Base-by-base conservation (phyloP, 35 echinoderm and acorn worm genomes). In the Strongylocentrotus purpuratus region DNA sequence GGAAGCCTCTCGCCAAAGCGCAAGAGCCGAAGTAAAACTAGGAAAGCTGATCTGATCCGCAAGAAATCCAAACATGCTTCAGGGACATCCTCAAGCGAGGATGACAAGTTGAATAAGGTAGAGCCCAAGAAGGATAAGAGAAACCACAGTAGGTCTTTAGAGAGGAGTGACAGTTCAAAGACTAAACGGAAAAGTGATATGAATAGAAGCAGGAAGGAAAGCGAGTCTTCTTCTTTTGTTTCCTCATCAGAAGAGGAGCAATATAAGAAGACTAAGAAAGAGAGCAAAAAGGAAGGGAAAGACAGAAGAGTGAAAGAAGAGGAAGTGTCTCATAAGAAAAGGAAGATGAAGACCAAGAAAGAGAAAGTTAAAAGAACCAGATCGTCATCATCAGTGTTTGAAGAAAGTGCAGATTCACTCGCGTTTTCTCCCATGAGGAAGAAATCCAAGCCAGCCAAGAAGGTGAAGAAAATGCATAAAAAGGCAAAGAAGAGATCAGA, bases 21-120 rank as follows among this genome's bases (percentile, higher is more conserved):
- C 28, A 93, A 93, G 48, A 93, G 91, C 48, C 45, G 91, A 7
- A 93, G 91, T 32, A 93, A 93, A 58, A 93, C 91, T 33, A 93
- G 91, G 91, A 93, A 58, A 93, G 91, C 91, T 50, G 46, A 93
- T 32, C 91, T 50, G 45, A 58, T 93, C 45, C 91, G 45, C 46
- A 93, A 32, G 46, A 93, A 58, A 48, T 14, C 22, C n/a, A 46
- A 33, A 17, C 33, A 32, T 93, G 17, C 91, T 58, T 93, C 91
- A 25, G 46, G 10, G 17, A 93, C 46, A 13, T n/a, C 91, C 45
- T 93, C 91, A 58, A 93, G 45, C 31, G 48, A 93, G n/a, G 91
- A 93, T 32, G 91, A 93, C 11, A 93, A 58, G 20, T 15, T n/a
- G 31, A 22, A 31, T 31, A 22, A 33, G n/a, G 10, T 46, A 55